Conservation (phyloP, 1,140 invertebrate species). For the Drusus annulatus region DNA sequence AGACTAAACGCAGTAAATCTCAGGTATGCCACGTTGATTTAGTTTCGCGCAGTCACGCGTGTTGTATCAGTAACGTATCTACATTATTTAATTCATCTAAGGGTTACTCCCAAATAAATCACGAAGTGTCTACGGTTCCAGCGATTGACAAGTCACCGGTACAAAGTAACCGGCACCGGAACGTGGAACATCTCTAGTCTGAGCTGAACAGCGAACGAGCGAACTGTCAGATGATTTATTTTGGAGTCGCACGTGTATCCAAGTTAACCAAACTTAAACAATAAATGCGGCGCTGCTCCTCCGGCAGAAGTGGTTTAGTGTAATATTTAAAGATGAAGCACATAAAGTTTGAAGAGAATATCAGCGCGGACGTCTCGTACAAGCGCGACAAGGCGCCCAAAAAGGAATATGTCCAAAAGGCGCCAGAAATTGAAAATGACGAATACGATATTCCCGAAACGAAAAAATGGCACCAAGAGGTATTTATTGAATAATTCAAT, state of each 20-base stretch:
- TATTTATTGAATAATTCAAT: conserved; percentile 58
- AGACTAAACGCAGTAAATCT: too few species aligned
- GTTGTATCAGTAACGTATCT: too few species aligned
- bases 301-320: not conserved
- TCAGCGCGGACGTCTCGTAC: conserved; percentile 66
- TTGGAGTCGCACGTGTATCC: not conserved
- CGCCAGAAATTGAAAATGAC: conserved; percentile 66
- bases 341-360: conserved; percentile 70
- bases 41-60: too few species aligned
- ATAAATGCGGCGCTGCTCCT: not conserved
- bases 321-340: conserved; percentile 64
- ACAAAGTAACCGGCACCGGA: too few species aligned
- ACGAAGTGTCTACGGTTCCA: too few species aligned
- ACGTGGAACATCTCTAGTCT: too few species aligned
- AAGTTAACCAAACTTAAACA: conserved; percentile 20
- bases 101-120: too few species aligned
- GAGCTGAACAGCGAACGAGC: too few species aligned
- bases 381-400: conserved; percentile 65
- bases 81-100: too few species aligned
- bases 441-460: conserved; percentile 68
- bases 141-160: too few species aligned
- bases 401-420: conserved; percentile 62
- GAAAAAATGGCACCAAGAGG: conserved; percentile 70
- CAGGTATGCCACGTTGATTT: too few species aligned
- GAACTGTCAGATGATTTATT: conserved; percentile 22